Percentiles rank a stretch among this genome's conserved stretches.
phyloP scores from a whole-genome alignment of 1,140 invertebrate genomes.

The Macrotrachela quadricornifera region DNA sequence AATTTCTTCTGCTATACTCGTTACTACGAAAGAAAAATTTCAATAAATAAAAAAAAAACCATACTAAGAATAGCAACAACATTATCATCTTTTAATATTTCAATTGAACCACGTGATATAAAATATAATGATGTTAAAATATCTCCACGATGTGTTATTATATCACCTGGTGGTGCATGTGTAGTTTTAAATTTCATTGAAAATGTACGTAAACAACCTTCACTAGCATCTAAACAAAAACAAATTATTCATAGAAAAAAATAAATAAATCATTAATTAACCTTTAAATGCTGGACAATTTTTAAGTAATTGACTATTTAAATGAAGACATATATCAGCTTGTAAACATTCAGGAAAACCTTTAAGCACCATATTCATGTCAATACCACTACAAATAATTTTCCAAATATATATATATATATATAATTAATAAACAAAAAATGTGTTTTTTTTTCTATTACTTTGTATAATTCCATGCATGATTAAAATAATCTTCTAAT shows the following conservation, averaged over 20 bases:
- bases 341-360: conserved; percentile 94
- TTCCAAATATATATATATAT: no score
- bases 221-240: conserved; percentile 38
- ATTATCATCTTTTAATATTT: conserved; percentile 84
- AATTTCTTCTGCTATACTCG: no score
- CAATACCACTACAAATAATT: conserved; percentile 47
- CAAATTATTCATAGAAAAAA: no score
- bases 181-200: conserved; percentile 48
- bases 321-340: conserved; percentile 77
- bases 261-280: no score
- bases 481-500: conserved; percentile 95
- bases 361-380: conserved; percentile 89
- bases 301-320: conserved; percentile 73
- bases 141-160: conserved; percentile 79
- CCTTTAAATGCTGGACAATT: conserved; percentile 80
- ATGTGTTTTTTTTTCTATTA: no score
- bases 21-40: no score
- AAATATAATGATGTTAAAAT: conserved; percentile 82
- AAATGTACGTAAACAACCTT: conserved; percentile 64
- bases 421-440: no score
- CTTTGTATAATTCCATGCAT: conserved; percentile 97
- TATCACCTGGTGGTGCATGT: conserved; percentile 89
- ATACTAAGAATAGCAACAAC: conserved; percentile 89
- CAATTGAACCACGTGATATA: conserved; percentile 86
- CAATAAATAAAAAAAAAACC: no score